phyloP scores from a whole-genome alignment of 1,140 invertebrate species.

The Oscheius sp. region DNA sequence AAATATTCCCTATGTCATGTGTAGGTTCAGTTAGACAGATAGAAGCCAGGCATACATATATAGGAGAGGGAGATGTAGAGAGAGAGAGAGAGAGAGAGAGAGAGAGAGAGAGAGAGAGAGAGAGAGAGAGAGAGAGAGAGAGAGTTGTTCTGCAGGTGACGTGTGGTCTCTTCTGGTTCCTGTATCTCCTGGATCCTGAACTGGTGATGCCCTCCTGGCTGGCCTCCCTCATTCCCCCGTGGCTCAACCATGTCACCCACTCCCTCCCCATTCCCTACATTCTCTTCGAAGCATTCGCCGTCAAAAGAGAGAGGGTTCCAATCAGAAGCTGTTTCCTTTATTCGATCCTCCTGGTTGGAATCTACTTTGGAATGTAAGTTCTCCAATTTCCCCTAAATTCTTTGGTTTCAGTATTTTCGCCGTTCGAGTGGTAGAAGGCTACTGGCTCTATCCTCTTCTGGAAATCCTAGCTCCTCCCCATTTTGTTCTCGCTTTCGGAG shows the following conservation, averaged over 20 bases:
- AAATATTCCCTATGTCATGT: conserved; percentile 1
- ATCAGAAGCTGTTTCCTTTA: conserved; percentile 48
- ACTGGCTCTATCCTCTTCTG: conserved; percentile 34
- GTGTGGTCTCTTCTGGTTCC: conserved; percentile 33
- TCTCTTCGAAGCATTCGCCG: conserved; percentile 54
- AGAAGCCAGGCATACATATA: too few relatives aligned
- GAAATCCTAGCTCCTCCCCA: conserved; percentile 6
- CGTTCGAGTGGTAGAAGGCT: conserved; percentile 23
- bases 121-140: too few relatives aligned
- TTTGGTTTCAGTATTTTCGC: conserved; percentile 24
- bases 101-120: too few relatives aligned
- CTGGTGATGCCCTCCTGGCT: conserved; percentile 39
- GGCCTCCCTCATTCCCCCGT: conserved; percentile 21
- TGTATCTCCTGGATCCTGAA: conserved; percentile 31
- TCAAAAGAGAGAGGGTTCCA: background rate
- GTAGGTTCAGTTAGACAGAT: background rate
- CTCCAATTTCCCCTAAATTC: background rate
- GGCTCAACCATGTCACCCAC: conserved; percentile 48
- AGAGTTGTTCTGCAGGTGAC: conserved; percentile 6
- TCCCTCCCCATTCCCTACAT: conserved; percentile 60
- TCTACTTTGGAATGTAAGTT: conserved; percentile 43
- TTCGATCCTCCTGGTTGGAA: conserved; percentile 51
- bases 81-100: too few relatives aligned
- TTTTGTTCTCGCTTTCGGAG: background rate
- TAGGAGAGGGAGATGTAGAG: too few relatives aligned